phyloP scores from a whole-genome alignment of 1,140 invertebrate genomes.

The Spodoptera frugiperda region DNA sequence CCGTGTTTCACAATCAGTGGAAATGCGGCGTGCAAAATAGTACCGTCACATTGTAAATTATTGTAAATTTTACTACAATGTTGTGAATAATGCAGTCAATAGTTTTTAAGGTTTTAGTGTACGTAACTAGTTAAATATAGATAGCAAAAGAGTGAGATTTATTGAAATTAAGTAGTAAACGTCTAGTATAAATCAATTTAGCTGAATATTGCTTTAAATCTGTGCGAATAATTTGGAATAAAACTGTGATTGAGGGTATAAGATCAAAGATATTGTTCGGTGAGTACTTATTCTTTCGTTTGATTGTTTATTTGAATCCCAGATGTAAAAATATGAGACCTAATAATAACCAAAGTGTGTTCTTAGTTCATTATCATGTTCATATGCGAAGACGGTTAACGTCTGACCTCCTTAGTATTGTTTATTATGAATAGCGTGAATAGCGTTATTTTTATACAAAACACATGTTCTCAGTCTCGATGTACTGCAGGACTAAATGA shows the following conservation, averaged over 20 bases:
- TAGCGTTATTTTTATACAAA: conserved; percentile 40
- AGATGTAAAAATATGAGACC: background rate
- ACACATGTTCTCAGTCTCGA: conserved; percentile 13
- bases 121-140: conserved; percentile 27
- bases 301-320: background rate
- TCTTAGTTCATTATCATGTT: conserved; percentile 22
- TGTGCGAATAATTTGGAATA: background rate
- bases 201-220: conserved; percentile 10
- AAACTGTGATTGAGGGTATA: background rate
- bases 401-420: conserved; percentile 26
- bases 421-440: conserved; percentile 39
- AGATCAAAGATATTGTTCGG: background rate
- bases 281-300: background rate
- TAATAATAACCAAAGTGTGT: conserved; percentile 30
- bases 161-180: background rate
- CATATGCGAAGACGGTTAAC: conserved; percentile 7
- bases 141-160: background rate
- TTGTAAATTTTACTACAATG: conserved; percentile 44
- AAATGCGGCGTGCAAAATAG: conserved; percentile 52
- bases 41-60: conserved; percentile 44
- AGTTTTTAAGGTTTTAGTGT: conserved; percentile 24
- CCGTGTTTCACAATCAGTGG: conserved; percentile 31
- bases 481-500: conserved; percentile 26
- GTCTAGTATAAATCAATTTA: background rate
- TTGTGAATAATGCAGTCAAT: conserved; percentile 42